phyloP scores from a whole-genome alignment of 2,888 invertebrate genomes.

The Agonopterix subpropinquella region DNA sequence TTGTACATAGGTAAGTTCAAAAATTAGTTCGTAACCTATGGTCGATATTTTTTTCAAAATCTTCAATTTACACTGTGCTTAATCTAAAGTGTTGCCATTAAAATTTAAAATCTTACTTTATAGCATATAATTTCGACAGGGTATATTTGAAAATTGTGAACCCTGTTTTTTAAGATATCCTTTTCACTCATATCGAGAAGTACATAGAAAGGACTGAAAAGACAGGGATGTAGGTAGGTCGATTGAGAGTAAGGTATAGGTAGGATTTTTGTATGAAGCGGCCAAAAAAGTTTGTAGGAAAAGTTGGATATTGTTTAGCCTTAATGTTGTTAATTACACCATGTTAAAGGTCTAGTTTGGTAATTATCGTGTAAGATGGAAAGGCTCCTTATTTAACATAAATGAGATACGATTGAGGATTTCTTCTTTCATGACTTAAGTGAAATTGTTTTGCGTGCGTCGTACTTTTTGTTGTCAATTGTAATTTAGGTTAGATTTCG shows the following conservation, averaged over 20 bases:
- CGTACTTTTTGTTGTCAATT: slow-evolving; percentile 39
- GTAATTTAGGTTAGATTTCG: slow-evolving; percentile 29
- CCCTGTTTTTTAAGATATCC: slow-evolving; percentile 37
- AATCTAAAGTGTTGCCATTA: slow-evolving; percentile 53
- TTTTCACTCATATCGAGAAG: slow-evolving; percentile 51
- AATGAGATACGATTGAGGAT: too few species aligned
- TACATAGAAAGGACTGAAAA: slow-evolving; percentile 55
- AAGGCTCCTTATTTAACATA: too few species aligned
- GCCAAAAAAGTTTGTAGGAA: slow-evolving; percentile 49
- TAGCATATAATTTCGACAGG: slow-evolving; percentile 51
- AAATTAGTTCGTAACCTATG: slow-evolving; percentile 15
- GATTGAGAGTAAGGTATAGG: slow-evolving; percentile 44
- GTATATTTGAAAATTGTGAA: slow-evolving; percentile 26
- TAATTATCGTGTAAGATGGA: neutral
- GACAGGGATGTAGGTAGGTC: slow-evolving; percentile 63
- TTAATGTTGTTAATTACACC: slow-evolving; percentile 17
- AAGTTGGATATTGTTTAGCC: slow-evolving; percentile 35
- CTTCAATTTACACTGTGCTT: slow-evolving; percentile 28
- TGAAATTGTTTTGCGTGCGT: slow-evolving; percentile 23
- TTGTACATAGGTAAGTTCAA: slow-evolving; percentile 46
- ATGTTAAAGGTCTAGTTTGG: neutral
- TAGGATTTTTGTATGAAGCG: slow-evolving; percentile 65
- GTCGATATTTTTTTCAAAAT: slow-evolving; percentile 9
- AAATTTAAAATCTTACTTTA: slow-evolving; percentile 13
- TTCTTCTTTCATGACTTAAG: neutral